Evolutionary conservation across 2,113 vertebrate genomes (phyloP).

Genomic region (Semicossyphus pulcher): DNA sequence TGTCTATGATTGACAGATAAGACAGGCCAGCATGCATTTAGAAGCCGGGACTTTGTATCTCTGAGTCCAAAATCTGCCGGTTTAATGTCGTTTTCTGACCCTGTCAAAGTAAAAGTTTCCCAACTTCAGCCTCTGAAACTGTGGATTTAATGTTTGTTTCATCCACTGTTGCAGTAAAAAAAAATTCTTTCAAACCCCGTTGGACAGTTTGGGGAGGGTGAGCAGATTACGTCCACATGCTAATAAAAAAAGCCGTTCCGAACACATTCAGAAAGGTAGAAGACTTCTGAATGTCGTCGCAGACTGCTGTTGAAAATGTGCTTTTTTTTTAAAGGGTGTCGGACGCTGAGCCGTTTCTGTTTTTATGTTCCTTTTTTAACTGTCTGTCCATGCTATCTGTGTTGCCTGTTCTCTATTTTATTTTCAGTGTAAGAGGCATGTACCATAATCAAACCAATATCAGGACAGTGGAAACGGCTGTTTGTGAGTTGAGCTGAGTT

Average conservation of each 20-base stretch:
- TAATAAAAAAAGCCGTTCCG: constrained; percentile 28
- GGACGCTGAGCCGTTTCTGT: constrained; percentile 24
- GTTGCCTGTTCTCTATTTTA: constrained; percentile 60
- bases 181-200: not conserved
- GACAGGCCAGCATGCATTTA: not conserved
- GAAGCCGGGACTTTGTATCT: not conserved
- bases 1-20: not conserved
- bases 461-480: constrained; percentile 5
- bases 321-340: constrained; percentile 19
- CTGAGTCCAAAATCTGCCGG: not conserved
- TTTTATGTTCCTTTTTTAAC: constrained; percentile 30
- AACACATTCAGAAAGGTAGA: constrained; percentile 37
- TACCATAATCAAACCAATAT: constrained; percentile 47
- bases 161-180: not conserved
- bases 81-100: too few relatives aligned
- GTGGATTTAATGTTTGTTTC: not conserved
- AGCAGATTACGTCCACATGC: constrained; percentile 19
- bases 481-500: not conserved
- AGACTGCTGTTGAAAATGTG: constrained; percentile 48
- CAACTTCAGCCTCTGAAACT: not conserved
- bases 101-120: not conserved
- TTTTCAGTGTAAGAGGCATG: constrained; percentile 62
- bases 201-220: constrained; percentile 45
- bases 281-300: constrained; percentile 6
- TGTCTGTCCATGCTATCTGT: constrained; percentile 55